Conservation (phyloP, 2,888 invertebrate genomes). For the Clistopyga incitator region DNA sequence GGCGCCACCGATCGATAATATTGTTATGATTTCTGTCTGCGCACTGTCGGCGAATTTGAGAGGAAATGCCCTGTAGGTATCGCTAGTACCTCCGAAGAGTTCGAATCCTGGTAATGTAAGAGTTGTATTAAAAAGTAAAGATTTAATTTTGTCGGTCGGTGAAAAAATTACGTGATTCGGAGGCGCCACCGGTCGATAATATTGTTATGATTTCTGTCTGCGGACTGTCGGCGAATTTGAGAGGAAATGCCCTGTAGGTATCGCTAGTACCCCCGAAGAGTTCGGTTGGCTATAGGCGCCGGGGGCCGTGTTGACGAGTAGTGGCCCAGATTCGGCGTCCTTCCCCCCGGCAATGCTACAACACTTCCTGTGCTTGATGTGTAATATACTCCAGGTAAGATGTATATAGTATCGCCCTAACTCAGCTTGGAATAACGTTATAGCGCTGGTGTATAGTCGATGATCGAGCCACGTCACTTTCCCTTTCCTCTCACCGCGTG, state of each 20-base stretch:
- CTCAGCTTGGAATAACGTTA: neutral
- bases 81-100: too few relatives aligned
- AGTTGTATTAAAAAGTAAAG: too few relatives aligned
- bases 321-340: slow-evolving; percentile 82
- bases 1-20: too few relatives aligned
- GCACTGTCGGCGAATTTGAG: too few relatives aligned
- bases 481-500: slow-evolving; percentile 56
- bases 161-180: too few relatives aligned
- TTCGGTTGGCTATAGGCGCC: slow-evolving; percentile 6
- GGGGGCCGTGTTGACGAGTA: slow-evolving; percentile 21
- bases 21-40: too few relatives aligned
- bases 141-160: too few relatives aligned
- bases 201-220: too few relatives aligned
- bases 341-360: slow-evolving; percentile 83
- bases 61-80: too few relatives aligned
- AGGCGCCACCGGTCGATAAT: neutral
- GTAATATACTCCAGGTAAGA: slow-evolving; percentile 18
- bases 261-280: neutral
- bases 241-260: slow-evolving; percentile 2
- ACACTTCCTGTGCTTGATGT: slow-evolving; percentile 76
- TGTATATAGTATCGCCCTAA: neutral
- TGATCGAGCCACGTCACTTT: slow-evolving; percentile 51
- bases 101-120: too few relatives aligned
- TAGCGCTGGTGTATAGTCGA: slow-evolving; percentile 38
- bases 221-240: slow-evolving; percentile 9